A percentile compares a stretch with the other conserved stretches of the same genome.
These are phyloP conservation scores for Nothura maculosa DNA, from an alignment of 2,797 vertebrate species.

Conservation along the genomic window DNA sequence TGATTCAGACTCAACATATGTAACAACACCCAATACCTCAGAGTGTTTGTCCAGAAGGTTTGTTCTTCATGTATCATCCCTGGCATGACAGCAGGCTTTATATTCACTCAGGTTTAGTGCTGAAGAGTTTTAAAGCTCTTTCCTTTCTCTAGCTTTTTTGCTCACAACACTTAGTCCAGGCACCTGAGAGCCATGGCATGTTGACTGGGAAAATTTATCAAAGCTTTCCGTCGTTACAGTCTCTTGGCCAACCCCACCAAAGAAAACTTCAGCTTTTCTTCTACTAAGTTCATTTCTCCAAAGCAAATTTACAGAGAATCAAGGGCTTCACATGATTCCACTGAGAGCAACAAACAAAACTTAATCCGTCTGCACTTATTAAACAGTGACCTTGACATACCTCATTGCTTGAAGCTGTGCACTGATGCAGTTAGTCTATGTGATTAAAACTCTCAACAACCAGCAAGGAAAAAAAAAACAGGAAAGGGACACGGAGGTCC, in stretches of 20 bases:
- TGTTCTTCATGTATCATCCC: background rate
- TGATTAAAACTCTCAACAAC: background rate
- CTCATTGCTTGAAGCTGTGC: background rate
- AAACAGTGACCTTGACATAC: background rate
- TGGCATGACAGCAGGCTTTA: background rate
- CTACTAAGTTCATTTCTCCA: conserved; percentile 26
- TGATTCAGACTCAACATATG: background rate
- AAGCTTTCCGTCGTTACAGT: conserved; percentile 58
- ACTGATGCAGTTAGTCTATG: background rate
- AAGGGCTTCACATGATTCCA: background rate
- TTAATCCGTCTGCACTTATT: background rate
- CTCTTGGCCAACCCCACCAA: conserved; percentile 49
- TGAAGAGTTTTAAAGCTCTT: background rate
- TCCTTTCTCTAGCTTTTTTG: background rate
- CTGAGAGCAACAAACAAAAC: background rate
- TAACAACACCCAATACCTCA: background rate
- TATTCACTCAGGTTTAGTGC: background rate
- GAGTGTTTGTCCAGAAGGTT: background rate
- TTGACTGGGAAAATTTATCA: conserved; percentile 33
- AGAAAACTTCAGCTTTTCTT: conserved; percentile 47
- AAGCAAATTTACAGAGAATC: background rate
- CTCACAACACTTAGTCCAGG: background rate
- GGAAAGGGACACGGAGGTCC: background rate
- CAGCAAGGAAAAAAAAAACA: background rate
- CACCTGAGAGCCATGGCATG: conserved; percentile 37